These are phyloP conservation scores for Mesochorus sp. DNA, from an alignment of 2,888 invertebrate species.

Conservation along the genomic window DNA sequence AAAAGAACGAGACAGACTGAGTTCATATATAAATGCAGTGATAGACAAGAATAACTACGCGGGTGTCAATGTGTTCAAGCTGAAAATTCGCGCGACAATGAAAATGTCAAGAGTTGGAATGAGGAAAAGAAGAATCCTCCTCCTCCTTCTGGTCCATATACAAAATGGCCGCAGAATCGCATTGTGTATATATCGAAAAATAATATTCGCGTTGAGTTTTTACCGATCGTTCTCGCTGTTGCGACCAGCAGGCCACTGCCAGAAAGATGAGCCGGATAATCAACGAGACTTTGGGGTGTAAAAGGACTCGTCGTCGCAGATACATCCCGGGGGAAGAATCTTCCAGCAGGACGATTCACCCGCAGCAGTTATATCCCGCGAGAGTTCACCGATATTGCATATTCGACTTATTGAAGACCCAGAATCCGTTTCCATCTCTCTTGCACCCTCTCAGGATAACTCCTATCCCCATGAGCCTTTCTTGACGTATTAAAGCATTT, in stretches of 20 bases:
- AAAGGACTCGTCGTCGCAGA: not conserved
- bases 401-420: conserved; percentile 6
- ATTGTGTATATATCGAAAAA: conserved; percentile 20
- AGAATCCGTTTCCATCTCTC: conserved; percentile 1
- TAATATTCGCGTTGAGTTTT: conserved; percentile 14
- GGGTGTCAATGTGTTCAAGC: conserved; percentile 65
- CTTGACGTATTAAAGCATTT: no score
- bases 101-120: not conserved
- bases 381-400: conserved; percentile 58
- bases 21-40: not conserved
- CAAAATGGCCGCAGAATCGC: not conserved
- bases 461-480: not conserved
- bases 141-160: not conserved
- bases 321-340: conserved; percentile 48
- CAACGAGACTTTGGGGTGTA: not conserved
- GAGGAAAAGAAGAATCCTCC: not conserved
- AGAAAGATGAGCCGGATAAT: not conserved
- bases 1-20: not conserved
- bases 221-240: not conserved
- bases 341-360: conserved; percentile 23
- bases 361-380: conserved; percentile 55
- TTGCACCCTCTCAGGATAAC: not conserved
- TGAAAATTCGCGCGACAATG: conserved; percentile 58
- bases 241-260: not conserved
- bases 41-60: conserved; percentile 12